phyloP scores from a whole-genome alignment of 2,888 invertebrate genomes.

The Rhagonycha lutea region DNA sequence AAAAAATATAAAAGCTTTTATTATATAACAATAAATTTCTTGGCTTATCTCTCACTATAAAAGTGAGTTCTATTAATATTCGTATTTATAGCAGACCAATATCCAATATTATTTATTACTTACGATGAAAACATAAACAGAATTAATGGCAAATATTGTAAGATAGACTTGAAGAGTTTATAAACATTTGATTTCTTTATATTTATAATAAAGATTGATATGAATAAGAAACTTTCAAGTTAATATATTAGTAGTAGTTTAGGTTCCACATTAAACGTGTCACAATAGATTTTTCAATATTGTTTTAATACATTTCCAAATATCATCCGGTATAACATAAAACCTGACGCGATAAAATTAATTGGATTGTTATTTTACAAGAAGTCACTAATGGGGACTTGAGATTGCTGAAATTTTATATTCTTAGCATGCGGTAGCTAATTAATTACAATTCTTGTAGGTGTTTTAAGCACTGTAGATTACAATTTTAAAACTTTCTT shows the following conservation, averaged over 20 bases:
- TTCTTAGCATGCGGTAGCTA: neutral
- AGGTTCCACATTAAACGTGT: too few relatives aligned
- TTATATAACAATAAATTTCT: neutral
- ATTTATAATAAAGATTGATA: too few relatives aligned
- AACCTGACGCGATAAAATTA: neutral
- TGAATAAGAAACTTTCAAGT: too few relatives aligned
- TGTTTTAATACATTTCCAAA: neutral
- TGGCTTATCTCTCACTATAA: neutral
- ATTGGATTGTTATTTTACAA: neutral
- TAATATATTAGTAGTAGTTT: too few relatives aligned
- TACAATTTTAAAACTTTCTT: neutral
- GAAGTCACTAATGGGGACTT: neutral
- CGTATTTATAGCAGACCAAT: neutral
- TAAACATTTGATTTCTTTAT: too few relatives aligned
- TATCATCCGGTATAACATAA: too few relatives aligned
- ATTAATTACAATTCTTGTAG: neutral
- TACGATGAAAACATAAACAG: neutral
- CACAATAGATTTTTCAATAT: too few relatives aligned
- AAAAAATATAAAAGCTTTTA: neutral
- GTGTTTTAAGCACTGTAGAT: neutral
- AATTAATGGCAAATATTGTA: neutral
- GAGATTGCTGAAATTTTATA: neutral
- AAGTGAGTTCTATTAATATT: neutral
- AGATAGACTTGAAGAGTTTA: too few relatives aligned
- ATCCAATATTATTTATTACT: neutral